A percentile compares a stretch with the other conserved stretches of the same genome.
Evolutionary conservation across 2,888 invertebrate genomes (phyloP).

Genomic region (Phortica magna): DNA sequence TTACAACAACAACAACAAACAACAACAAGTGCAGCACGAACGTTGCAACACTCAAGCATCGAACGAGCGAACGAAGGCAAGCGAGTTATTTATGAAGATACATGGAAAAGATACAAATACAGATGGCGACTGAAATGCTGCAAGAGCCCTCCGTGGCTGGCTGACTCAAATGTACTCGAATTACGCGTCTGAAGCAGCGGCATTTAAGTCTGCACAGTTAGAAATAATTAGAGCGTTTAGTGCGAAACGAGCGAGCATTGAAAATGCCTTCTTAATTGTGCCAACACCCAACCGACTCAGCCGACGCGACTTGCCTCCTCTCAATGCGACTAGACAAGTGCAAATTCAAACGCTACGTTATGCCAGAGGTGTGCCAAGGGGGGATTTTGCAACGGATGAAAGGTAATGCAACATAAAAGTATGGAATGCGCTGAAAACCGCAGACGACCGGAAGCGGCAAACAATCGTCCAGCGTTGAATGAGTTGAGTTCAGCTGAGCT

Average conservation of each 20-base stretch:
- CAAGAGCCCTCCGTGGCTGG: neutral
- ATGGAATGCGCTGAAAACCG: conserved; percentile 13
- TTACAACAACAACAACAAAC: conserved; percentile 9
- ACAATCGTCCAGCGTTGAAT: neutral
- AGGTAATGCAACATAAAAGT: neutral
- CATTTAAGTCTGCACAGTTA: conserved; percentile 68
- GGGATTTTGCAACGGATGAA: neutral
- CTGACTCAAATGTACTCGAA: conserved; percentile 17
- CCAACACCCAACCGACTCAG: neutral
- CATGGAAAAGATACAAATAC: neutral
- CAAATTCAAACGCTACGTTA: too few relatives aligned
- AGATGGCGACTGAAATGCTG: neutral
- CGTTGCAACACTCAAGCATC: neutral
- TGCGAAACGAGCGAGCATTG: conserved; percentile 39
- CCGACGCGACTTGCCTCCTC: neutral
- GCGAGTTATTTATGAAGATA: neutral
- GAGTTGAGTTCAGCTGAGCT: neutral
- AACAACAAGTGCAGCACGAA: neutral
- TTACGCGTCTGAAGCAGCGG: conserved; percentile 44
- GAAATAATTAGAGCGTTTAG: conserved; percentile 71
- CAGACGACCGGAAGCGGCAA: conserved; percentile 29
- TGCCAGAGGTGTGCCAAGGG: neutral
- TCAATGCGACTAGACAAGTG: too few relatives aligned
- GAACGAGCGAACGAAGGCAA: neutral
- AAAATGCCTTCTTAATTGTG: conserved; percentile 41